Evolutionary conservation across 1,140 invertebrate species (phyloP).

Genomic region (Papilio aristodemus): DNA sequence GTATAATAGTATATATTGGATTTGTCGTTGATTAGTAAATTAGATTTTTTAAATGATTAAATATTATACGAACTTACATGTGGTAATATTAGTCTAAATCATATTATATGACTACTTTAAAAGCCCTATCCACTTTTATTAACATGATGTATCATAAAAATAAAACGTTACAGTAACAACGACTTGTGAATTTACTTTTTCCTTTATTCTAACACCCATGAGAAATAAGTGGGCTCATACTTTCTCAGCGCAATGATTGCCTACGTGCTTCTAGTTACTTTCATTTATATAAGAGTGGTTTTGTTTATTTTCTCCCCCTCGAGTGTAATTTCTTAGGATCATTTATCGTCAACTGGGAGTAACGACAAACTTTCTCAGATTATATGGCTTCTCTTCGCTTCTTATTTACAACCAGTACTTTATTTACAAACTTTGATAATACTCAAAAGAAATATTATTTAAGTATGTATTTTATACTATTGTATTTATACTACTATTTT

Average conservation of each 20-base stretch:
- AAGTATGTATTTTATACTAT: background rate
- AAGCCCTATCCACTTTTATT: background rate
- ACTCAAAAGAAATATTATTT: background rate
- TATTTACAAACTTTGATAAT: slow-evolving; percentile 1
- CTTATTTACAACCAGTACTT: slow-evolving; percentile 14
- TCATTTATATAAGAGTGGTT: slow-evolving; percentile 68
- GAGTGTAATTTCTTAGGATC: slow-evolving; percentile 74
- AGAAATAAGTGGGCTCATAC: slow-evolving; percentile 69
- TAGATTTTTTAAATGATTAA: too few species aligned
- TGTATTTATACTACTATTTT: too few species aligned
- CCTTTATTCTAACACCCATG: slow-evolving; percentile 53
- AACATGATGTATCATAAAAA: background rate
- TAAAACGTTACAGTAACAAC: slow-evolving; percentile 11
- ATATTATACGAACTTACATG: too few species aligned
- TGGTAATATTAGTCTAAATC: too few species aligned
- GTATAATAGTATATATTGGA: too few species aligned
- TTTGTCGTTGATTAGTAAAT: too few species aligned
- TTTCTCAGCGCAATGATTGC: slow-evolving; percentile 76
- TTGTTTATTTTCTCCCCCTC: slow-evolving; percentile 65
- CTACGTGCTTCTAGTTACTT: slow-evolving; percentile 68
- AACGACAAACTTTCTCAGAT: slow-evolving; percentile 57
- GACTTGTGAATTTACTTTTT: slow-evolving; percentile 30
- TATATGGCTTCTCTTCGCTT: slow-evolving; percentile 22
- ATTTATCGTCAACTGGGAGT: slow-evolving; percentile 64
- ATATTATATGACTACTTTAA: too few species aligned